Conservation (phyloP, 1,140 invertebrate species). For the Brachionus koreanus region DNA sequence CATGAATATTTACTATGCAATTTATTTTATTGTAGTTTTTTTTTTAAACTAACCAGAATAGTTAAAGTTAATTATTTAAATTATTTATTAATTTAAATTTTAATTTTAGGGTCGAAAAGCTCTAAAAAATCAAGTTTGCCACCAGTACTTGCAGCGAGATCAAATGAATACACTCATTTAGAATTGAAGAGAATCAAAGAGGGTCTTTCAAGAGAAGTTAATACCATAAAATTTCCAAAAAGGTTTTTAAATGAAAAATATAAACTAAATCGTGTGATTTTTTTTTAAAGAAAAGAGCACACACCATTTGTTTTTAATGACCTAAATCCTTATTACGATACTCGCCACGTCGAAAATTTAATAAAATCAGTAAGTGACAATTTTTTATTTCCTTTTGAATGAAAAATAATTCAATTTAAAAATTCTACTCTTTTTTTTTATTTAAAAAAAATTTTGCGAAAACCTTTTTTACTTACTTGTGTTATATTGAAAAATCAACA, state of each 20-base stretch:
- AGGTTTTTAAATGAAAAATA: not conserved
- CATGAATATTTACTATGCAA: not conserved
- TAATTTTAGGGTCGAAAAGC: not conserved
- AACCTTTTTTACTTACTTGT: too few relatives aligned
- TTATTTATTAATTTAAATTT: not conserved
- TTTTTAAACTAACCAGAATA: too few relatives aligned
- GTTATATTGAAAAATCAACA: too few relatives aligned
- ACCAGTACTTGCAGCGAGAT: not conserved
- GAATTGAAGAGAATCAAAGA: constrained; percentile 17
- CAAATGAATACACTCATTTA: constrained; percentile 6
- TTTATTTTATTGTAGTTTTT: too few relatives aligned
- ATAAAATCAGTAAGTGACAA: not conserved
- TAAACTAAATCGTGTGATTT: not conserved
- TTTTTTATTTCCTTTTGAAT: not conserved
- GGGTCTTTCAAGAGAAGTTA: not conserved
- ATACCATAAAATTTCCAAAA: constrained; percentile 5
- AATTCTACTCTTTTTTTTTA: too few relatives aligned
- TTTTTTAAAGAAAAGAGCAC: constrained; percentile 32
- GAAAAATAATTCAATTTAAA: too few relatives aligned
- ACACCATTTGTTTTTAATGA: constrained; percentile 44
- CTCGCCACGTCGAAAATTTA: not conserved
- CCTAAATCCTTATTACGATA: constrained; percentile 36
- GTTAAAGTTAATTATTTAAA: not conserved
- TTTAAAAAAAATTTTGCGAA: too few relatives aligned
- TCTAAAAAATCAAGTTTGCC: constrained; percentile 3